Conservation (phyloP, 2,888 invertebrate species). For the Stegophylla sp. region DNA sequence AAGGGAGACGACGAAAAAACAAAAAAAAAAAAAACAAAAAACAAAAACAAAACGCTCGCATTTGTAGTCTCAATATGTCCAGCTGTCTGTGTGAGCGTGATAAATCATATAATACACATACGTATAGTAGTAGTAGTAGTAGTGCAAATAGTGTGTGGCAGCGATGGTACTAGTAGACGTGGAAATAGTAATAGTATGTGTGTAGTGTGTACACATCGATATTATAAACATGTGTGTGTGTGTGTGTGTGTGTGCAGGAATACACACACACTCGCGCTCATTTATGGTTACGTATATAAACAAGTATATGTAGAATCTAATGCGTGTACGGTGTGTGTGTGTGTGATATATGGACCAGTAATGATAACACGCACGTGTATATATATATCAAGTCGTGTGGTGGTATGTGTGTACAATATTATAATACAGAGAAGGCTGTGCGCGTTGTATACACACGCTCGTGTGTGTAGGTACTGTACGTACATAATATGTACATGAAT, state of each 20-base stretch:
- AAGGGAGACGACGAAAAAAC: neutral
- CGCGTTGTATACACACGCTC: neutral
- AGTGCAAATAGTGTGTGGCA: neutral
- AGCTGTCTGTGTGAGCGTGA: constrained; percentile 7
- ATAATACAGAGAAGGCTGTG: neutral
- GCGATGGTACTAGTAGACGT: too few relatives aligned
- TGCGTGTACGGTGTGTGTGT: neutral
- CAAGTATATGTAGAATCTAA: too few relatives aligned
- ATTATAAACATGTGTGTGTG: neutral
- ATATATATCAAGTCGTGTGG: neutral
- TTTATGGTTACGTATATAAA: neutral
- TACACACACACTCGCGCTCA: neutral
- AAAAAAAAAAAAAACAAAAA: neutral
- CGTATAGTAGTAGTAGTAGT: neutral
- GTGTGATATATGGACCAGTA: constrained; percentile 25
- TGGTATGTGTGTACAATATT: neutral
- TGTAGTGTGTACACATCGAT: neutral
- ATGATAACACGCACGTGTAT: constrained; percentile 29
- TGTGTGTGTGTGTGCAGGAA: neutral
- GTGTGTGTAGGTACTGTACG: neutral
- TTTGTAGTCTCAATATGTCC: constrained; percentile 33
- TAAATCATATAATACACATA: constrained; percentile 25
- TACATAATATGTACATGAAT: constrained; percentile 12
- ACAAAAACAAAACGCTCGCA: neutral
- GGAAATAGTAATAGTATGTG: too few relatives aligned